Conservation (phyloP, 2,113 vertebrate genomes). For the Calypte anna region DNA sequence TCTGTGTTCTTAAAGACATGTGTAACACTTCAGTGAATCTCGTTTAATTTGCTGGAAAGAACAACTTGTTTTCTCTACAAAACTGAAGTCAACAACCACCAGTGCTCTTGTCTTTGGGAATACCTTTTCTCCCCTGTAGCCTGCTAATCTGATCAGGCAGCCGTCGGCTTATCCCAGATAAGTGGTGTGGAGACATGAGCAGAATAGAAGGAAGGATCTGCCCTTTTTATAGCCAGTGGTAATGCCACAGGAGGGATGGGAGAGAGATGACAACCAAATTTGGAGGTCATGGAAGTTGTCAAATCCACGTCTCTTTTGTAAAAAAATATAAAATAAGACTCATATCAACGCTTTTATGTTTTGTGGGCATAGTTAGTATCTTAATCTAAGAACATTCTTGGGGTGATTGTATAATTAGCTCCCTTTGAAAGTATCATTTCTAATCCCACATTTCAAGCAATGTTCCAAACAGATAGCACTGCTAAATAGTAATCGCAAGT, state of each 20-base stretch:
- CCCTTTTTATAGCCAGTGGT: neutral
- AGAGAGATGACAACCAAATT: neutral
- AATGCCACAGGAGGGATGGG: neutral
- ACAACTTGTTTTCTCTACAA: neutral
- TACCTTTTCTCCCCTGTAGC: neutral
- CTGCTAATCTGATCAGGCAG: neutral
- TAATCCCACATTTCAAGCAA: neutral
- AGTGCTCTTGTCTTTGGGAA: neutral
- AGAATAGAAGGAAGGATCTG: neutral
- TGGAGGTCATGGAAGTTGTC: neutral
- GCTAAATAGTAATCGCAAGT: neutral
- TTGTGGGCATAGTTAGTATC: neutral
- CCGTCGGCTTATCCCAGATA: neutral
- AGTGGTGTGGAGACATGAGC: neutral
- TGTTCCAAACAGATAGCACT: neutral
- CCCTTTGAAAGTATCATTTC: neutral
- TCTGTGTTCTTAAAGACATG: neutral
- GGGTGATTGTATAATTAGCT: neutral
- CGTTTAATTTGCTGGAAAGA: neutral
- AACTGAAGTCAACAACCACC: neutral
- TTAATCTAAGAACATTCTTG: neutral
- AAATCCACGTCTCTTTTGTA: neutral
- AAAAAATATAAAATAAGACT: neutral
- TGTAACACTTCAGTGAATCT: neutral
- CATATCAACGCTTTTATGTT: neutral